A percentile compares a stretch with the other conserved stretches of the same genome.
Evolutionary conservation across 2,113 vertebrate species (phyloP).

Genomic region (Oncorhynchus tshawytscha): DNA sequence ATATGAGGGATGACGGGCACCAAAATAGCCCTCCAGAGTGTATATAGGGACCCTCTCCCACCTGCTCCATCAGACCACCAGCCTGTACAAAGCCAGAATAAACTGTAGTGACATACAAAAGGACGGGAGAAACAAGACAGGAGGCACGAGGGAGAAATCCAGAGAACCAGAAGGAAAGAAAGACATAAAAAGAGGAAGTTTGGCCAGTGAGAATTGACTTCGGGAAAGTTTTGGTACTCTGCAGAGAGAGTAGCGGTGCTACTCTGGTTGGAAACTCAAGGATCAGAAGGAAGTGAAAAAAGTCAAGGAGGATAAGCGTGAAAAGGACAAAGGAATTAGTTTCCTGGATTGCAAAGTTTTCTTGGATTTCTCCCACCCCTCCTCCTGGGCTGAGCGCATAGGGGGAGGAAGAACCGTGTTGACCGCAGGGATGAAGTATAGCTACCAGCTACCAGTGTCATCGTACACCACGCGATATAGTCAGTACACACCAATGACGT

Average conservation of each 20-base stretch:
- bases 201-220: neutral
- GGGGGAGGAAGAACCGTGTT: constrained; percentile 33
- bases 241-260: constrained; percentile 17
- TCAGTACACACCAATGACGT: constrained; percentile 56
- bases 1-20: constrained; percentile 50
- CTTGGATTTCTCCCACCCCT: constrained; percentile 48
- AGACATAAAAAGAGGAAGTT: neutral
- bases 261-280: constrained; percentile 15
- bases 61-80: constrained; percentile 30
- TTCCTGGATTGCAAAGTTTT: constrained; percentile 37
- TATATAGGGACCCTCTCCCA: constrained; percentile 64
- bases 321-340: constrained; percentile 37
- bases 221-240: constrained; percentile 18
- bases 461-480: constrained; percentile 55
- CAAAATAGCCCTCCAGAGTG: constrained; percentile 72
- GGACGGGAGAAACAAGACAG: constrained; percentile 11
- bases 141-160: neutral
- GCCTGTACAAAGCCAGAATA: constrained; percentile 7
- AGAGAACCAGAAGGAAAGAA: neutral
- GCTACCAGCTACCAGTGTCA: constrained; percentile 61
- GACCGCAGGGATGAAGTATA: constrained; percentile 81
- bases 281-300: constrained; percentile 25
- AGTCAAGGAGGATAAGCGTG: constrained; percentile 2
- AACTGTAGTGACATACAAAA: constrained; percentile 1
- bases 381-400: constrained; percentile 16